Conservation (phyloP, 1,140 invertebrate species). For the Zaprionus tsacasi region DNA sequence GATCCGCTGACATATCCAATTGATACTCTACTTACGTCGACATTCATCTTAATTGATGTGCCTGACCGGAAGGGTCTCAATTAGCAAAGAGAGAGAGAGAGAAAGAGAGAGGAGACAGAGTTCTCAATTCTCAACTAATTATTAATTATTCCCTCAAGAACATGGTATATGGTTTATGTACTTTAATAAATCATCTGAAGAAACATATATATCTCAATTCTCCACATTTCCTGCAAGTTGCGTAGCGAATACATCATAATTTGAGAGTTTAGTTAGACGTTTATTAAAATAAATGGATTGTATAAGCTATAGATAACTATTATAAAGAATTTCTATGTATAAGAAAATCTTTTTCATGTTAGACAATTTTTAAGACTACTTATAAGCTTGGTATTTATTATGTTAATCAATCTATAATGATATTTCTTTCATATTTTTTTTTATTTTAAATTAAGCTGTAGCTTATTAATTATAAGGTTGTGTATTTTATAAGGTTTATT, state of each 20-base stretch:
- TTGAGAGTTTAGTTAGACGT: background rate
- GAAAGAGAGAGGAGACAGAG: background rate
- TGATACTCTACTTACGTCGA: slow-evolving; percentile 17
- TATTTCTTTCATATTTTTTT: no score
- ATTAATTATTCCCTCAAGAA: slow-evolving; percentile 14
- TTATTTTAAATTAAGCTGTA: no score
- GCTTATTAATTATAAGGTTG: no score
- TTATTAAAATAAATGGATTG: background rate
- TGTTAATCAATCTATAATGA: no score
- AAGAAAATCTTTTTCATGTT: no score
- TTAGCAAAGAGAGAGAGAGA: slow-evolving; percentile 7
- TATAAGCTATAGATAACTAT: background rate
- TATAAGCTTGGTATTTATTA: no score
- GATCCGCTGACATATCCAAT: slow-evolving; percentile 2
- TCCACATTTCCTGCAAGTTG: background rate
- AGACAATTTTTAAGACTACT: no score
- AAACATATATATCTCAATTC: slow-evolving; percentile 6
- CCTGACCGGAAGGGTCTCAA: slow-evolving; percentile 51
- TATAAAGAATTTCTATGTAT: no score
- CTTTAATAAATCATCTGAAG: background rate
- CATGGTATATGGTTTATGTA: background rate
- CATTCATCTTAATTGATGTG: slow-evolving; percentile 74
- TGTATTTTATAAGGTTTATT: no score
- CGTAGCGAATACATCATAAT: background rate
- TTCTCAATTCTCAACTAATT: slow-evolving; percentile 48